Conservation (phyloP, 2,113 vertebrate species). For the Myiopsitta monachus region DNA sequence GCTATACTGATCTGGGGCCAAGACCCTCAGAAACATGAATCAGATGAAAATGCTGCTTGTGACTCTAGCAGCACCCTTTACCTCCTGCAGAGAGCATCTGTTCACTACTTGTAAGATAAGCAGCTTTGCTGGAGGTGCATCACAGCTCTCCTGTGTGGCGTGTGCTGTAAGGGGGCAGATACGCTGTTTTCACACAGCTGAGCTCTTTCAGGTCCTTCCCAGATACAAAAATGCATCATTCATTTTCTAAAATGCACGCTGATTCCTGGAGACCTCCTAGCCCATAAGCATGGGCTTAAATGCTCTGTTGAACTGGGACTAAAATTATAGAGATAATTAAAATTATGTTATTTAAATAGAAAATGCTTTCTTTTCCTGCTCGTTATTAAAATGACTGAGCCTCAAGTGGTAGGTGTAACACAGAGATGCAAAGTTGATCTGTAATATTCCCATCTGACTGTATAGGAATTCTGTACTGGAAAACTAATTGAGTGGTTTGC, state of each 20-base stretch:
- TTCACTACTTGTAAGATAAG: neutral
- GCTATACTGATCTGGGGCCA: neutral
- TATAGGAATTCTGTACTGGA: neutral
- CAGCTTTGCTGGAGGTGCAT: neutral
- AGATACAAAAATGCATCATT: neutral
- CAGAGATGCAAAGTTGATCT: neutral
- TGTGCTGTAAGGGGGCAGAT: neutral
- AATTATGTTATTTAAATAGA: neutral
- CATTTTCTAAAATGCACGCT: neutral
- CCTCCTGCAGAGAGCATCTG: neutral
- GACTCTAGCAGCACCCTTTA: neutral
- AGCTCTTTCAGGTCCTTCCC: neutral
- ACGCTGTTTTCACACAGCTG: neutral
- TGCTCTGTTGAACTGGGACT: neutral
- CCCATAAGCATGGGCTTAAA: neutral
- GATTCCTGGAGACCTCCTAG: neutral
- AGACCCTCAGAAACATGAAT: neutral
- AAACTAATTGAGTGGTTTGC: neutral
- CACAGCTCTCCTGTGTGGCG: fast-evolving
- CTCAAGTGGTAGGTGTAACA: neutral
- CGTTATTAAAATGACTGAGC: neutral
- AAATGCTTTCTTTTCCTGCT: neutral
- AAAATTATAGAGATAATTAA: neutral
- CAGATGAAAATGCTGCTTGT: neutral
- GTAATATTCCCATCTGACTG: neutral